phyloP scores from a whole-genome alignment of 2,888 invertebrate genomes.

The Epinotia brunnichana region DNA sequence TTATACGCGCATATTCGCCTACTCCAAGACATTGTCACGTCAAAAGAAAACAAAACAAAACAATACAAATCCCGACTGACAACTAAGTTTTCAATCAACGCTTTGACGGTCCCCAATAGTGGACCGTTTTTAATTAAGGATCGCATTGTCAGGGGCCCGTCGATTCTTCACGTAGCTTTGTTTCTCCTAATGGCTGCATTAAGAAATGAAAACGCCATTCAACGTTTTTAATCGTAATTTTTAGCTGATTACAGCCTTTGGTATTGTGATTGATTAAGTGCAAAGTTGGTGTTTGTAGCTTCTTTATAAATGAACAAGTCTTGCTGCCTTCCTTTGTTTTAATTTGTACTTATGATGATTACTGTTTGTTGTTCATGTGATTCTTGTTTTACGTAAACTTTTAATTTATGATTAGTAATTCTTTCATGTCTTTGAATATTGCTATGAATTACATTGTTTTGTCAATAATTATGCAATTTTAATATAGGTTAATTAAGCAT shows the following conservation, averaged over 20 bases:
- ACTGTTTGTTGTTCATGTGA: neutral
- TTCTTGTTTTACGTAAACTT: no score
- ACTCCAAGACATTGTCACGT: neutral
- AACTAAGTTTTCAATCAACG: conserved; percentile 39
- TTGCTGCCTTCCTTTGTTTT: neutral
- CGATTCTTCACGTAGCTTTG: conserved; percentile 69
- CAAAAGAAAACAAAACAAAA: conserved; percentile 17
- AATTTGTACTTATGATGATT: neutral
- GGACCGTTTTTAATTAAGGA: conserved; percentile 81
- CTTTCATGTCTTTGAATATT: no score
- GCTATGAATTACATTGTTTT: no score
- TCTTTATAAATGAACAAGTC: neutral
- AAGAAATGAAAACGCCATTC: conserved; percentile 60
- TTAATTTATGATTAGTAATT: no score
- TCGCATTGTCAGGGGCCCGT: conserved; percentile 64
- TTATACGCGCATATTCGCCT: neutral
- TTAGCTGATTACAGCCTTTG: conserved; percentile 51
- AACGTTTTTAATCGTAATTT: conserved; percentile 43
- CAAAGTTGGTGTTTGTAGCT: conserved; percentile 27
- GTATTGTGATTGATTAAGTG: conserved; percentile 35
- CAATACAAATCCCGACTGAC: conserved; percentile 23
- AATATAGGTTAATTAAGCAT: no score
- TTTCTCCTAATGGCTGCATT: conserved; percentile 67
- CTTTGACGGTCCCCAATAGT: conserved; percentile 60
- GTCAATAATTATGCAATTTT: no score